Evolutionary conservation across 1,140 invertebrate species (phyloP).

Genomic region (Contarinia nasturtii): DNA sequence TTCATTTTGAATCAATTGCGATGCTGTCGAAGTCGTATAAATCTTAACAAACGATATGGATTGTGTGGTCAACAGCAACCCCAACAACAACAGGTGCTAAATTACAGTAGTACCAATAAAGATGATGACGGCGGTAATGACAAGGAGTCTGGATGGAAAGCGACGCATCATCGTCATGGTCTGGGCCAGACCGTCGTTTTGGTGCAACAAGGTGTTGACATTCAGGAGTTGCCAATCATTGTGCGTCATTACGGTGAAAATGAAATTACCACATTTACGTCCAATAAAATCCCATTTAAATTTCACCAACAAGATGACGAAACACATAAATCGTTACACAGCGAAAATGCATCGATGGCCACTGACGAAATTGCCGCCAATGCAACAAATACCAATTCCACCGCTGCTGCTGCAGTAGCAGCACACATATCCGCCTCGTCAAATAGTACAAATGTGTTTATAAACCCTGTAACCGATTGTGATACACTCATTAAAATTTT

Average conservation of each 20-base stretch:
- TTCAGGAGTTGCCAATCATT: constrained; percentile 47
- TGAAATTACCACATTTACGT: constrained; percentile 8
- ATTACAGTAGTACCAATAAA: neutral
- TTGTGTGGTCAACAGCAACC: too few species aligned
- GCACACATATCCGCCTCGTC: neutral
- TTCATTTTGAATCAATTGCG: neutral
- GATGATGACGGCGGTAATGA: neutral
- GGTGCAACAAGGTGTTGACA: constrained; percentile 41
- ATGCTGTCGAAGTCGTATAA: neutral
- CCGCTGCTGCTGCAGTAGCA: neutral
- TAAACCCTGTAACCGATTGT: neutral
- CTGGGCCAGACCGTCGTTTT: constrained; percentile 33
- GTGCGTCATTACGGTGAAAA: constrained; percentile 29
- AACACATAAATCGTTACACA: neutral
- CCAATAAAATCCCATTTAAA: neutral
- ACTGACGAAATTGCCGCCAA: neutral
- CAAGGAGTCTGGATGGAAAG: neutral
- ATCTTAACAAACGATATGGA: too few species aligned
- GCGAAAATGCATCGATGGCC: neutral
- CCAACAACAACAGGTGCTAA: too few species aligned
- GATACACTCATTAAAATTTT: neutral
- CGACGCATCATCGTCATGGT: too few species aligned
- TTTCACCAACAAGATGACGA: too few species aligned
- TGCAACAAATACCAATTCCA: neutral
- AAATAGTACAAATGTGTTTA: neutral